A percentile compares a stretch with the other conserved stretches of the same genome.
These are phyloP conservation scores for Drosophila malerkotliana DNA, from an alignment of 1,140 invertebrate genomes.

Conservation along the genomic window DNA sequence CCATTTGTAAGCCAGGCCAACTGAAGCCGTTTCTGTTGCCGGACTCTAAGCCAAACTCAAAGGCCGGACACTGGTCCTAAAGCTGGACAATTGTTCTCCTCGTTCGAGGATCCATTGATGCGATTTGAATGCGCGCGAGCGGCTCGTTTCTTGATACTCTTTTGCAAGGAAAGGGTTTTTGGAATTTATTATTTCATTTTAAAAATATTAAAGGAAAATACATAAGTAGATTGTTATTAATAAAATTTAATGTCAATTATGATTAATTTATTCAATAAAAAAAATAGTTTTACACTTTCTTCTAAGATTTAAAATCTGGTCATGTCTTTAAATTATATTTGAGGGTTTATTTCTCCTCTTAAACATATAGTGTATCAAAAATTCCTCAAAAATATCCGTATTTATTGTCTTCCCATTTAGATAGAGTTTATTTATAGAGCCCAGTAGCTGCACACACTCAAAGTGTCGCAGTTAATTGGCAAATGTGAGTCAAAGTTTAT, in stretches of 20 bases:
- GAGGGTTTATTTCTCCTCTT: too few species aligned
- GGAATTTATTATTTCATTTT: not conserved
- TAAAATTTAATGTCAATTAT: too few species aligned
- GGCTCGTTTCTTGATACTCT: conserved; percentile 62
- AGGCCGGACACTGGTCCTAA: conserved; percentile 1
- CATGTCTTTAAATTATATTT: too few species aligned
- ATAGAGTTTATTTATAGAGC: conserved; percentile 77
- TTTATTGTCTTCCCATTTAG: conserved; percentile 22
- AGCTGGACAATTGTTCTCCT: conserved; percentile 66
- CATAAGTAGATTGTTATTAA: too few species aligned
- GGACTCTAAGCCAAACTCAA: conserved; percentile 7
- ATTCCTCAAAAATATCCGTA: not conserved
- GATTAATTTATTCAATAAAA: too few species aligned
- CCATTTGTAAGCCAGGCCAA: conserved; percentile 24
- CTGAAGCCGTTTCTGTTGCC: conserved; percentile 18
- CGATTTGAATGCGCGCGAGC: conserved; percentile 71
- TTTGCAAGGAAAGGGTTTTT: not conserved
- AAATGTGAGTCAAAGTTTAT: conserved; percentile 82
- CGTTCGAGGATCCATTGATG: conserved; percentile 62
- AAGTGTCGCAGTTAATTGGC: conserved; percentile 82
- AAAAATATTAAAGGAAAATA: not conserved
- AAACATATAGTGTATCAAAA: conserved; percentile 33
- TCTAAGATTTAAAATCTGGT: too few species aligned
- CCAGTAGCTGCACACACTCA: conserved; percentile 74
- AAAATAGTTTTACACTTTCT: too few species aligned